Conservation (phyloP, 2,113 vertebrate species). For the Daboia siamensis region DNA sequence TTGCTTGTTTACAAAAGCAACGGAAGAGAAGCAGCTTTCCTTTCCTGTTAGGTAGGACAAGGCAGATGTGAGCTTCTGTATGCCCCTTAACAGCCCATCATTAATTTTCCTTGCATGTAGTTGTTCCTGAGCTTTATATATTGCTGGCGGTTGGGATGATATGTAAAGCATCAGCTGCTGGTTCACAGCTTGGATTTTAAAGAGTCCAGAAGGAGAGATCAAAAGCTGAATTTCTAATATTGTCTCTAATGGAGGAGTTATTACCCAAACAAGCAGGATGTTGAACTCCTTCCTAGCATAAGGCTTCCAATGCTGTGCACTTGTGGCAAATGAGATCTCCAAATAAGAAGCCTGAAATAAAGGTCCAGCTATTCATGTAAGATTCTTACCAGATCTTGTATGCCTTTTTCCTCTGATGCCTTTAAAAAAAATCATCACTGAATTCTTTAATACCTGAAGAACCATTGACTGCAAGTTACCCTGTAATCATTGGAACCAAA, state of each 20-base stretch:
- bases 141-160: slow-evolving; percentile 54
- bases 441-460: background rate
- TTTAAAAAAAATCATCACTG: background rate
- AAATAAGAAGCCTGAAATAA: background rate
- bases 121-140: slow-evolving; percentile 49
- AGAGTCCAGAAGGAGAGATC: slow-evolving; percentile 61
- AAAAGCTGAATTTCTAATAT: slow-evolving; percentile 64
- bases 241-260: slow-evolving; percentile 58
- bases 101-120: slow-evolving; percentile 43
- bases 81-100: slow-evolving; percentile 54
- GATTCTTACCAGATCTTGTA: background rate
- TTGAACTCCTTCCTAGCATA: slow-evolving; percentile 56
- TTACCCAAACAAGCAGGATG: slow-evolving; percentile 57
- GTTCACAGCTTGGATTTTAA: slow-evolving; percentile 68
- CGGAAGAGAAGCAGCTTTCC: slow-evolving; percentile 45
- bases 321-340: slow-evolving; percentile 26
- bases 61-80: slow-evolving; percentile 52
- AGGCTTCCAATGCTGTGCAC: background rate
- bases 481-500: background rate
- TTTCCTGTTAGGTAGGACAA: slow-evolving; percentile 46
- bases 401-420: background rate
- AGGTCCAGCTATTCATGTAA: background rate
- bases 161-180: slow-evolving; percentile 66
- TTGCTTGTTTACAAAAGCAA: slow-evolving; percentile 33
- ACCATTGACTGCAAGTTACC: background rate